Evolutionary conservation across 64 coral and sea anemone species (phyloP), one percentile per base, ranked within the genome.

Genomic region (Montipora foliosa): DNA sequence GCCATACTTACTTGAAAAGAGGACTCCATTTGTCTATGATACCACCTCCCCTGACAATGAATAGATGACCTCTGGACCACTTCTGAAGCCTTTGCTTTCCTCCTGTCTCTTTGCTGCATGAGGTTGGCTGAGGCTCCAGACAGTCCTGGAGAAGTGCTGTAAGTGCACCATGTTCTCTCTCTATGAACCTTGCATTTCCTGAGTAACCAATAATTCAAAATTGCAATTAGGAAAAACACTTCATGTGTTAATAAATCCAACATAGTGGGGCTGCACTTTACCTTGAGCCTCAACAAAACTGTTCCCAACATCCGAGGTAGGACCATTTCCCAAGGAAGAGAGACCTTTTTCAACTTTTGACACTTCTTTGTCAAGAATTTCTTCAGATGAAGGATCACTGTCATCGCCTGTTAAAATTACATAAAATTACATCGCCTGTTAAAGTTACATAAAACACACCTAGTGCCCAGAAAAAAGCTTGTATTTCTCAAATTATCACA

Each of bases 21-120:
- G 89, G 89, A 91, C 55, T 91, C 89, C 89, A 91, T 25, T 91
- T 91, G 44, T 91, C 89, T 4, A 91, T 91, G 19, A 91, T 7
- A 6, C 77, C 89, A 0, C 89, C 55, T 7, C 89, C 89, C 73
- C 90, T 50, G 13, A 92, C 90, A 50, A 92, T 84, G 12, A 92
- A 92, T 1, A 92, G 50, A 19, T 92, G 79, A 2, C 90, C 89
- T 45, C 90, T 58, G 1, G 80, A 92, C 90, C 90, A 92, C 47
- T 92, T 92, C 44, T 92, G 90, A 67, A 92, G 47, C 9, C 80
- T 72, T 25, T 90, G 44, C 22, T 92, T 92, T 46, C 4, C 61
- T 84, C 90, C 90, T 14, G 90, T 92, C n/a, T 84, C 79, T 76
- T 84, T 92, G 47, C 84, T 84, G 74, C 90, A 92, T 11, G 2